Evolutionary conservation across 2,113 vertebrate genomes (phyloP).

Genomic region (Chamaetylas fuelleborni): DNA sequence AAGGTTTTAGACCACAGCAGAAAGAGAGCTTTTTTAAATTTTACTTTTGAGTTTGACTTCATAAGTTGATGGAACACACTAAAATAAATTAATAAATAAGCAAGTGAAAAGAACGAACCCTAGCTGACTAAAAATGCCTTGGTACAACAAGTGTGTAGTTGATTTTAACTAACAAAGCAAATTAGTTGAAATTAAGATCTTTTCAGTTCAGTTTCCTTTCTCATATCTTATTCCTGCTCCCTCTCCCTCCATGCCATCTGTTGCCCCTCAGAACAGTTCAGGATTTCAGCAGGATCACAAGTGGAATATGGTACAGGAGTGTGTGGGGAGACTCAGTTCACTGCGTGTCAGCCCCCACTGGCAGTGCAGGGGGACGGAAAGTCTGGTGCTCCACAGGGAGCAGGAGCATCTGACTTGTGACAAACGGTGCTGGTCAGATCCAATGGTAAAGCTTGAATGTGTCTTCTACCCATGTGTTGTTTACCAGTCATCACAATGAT

Average conservation of each 20-base stretch:
- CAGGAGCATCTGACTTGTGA: not conserved
- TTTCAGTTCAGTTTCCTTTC: not conserved
- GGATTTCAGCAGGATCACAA: not conserved
- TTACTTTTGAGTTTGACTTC: not conserved
- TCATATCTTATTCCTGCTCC: not conserved
- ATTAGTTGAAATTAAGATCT: not conserved
- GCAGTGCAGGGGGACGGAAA: not conserved
- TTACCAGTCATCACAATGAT: not conserved
- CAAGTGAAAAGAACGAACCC: not conserved
- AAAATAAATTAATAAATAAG: not conserved
- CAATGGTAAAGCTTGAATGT: not conserved
- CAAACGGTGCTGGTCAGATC: not conserved
- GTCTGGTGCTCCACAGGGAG: not conserved
- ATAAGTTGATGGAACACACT: not conserved
- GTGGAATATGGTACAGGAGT: not conserved
- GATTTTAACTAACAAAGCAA: not conserved
- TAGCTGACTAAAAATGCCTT: not conserved
- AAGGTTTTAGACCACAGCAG: not conserved
- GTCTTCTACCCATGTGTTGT: not conserved
- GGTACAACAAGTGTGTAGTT: not conserved
- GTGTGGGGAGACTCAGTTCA: not conserved
- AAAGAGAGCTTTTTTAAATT: not conserved
- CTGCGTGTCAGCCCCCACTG: not conserved
- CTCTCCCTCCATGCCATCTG: not conserved
- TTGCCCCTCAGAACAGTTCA: not conserved